A percentile compares a stretch with the other conserved stretches of the same genome.
Conservation (phyloP, 2,113 vertebrate genomes). For the Columbina picui region DNA sequence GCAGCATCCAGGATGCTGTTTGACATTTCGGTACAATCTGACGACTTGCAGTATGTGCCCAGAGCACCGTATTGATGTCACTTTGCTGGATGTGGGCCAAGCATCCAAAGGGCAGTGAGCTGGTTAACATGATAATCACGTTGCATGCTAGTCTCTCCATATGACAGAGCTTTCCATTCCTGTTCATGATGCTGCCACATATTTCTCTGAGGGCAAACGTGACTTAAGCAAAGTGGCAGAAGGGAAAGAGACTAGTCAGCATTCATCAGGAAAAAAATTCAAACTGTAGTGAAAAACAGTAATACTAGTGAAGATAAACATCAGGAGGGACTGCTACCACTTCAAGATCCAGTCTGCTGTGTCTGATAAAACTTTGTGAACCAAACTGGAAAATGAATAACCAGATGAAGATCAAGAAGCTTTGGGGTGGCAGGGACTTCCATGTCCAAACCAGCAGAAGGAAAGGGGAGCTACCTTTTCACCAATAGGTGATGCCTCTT, state of each 20-base stretch:
- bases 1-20: background rate
- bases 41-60: background rate
- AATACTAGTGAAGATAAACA: background rate
- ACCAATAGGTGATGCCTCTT: background rate
- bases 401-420: background rate
- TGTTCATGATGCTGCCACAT: background rate
- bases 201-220: slow-evolving; percentile 1
- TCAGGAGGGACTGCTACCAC: background rate
- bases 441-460: background rate
- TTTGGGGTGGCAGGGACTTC: background rate
- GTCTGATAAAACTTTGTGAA: background rate
- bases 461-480: background rate
- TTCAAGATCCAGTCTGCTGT: background rate
- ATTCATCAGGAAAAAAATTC: background rate
- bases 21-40: background rate
- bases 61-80: background rate
- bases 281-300: background rate
- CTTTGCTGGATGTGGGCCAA: background rate
- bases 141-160: background rate
- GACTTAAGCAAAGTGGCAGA: slow-evolving; percentile 21
- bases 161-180: background rate
- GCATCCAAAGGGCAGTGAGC: background rate
- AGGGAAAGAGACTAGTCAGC: background rate
- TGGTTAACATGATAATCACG: background rate
- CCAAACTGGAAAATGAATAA: background rate